Evolutionary conservation across 2,888 invertebrate genomes (phyloP).

Genomic region (Drosophila imparisetae): DNA sequence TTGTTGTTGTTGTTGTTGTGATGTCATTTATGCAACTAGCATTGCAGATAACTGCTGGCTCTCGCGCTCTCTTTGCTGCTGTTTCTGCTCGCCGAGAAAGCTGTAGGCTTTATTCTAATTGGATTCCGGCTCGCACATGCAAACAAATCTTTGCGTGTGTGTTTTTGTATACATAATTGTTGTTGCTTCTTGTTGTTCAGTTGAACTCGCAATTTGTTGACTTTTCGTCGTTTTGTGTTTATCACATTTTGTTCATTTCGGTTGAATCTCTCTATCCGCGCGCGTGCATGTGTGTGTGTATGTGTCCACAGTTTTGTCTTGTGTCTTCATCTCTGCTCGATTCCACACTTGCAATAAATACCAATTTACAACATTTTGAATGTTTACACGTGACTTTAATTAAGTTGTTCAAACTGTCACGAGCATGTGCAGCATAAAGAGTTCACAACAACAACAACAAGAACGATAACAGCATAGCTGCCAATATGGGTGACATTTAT

Average conservation of each 20-base stretch:
- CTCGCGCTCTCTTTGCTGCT: constrained; percentile 13
- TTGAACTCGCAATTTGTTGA: constrained; percentile 74
- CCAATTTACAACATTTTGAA: constrained; percentile 73
- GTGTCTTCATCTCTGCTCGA: constrained; percentile 28
- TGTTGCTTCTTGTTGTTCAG: constrained; percentile 39
- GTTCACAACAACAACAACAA: constrained; percentile 5
- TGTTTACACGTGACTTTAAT: constrained; percentile 77
- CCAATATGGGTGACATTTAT: constrained; percentile 44
- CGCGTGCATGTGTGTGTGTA: background rate
- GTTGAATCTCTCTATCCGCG: background rate
- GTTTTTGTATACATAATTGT: constrained; percentile 18
- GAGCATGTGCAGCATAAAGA: constrained; percentile 31
- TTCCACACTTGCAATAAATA: constrained; percentile 64
- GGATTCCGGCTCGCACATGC: constrained; percentile 62
- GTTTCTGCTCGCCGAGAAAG: constrained; percentile 18
- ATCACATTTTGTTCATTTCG: constrained; percentile 61
- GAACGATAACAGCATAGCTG: constrained; percentile 8
- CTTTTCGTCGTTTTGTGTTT: constrained; percentile 68
- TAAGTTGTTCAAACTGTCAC: constrained; percentile 50
- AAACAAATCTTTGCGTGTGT: constrained; percentile 33
- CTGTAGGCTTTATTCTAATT: constrained; percentile 68
- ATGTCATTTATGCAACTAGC: constrained; percentile 68
- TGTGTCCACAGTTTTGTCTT: constrained; percentile 21
- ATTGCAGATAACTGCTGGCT: constrained; percentile 50
- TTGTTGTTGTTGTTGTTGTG: constrained; percentile 52